phyloP scores from a whole-genome alignment of 2,113 vertebrate species.

The Carassius carassius region DNA sequence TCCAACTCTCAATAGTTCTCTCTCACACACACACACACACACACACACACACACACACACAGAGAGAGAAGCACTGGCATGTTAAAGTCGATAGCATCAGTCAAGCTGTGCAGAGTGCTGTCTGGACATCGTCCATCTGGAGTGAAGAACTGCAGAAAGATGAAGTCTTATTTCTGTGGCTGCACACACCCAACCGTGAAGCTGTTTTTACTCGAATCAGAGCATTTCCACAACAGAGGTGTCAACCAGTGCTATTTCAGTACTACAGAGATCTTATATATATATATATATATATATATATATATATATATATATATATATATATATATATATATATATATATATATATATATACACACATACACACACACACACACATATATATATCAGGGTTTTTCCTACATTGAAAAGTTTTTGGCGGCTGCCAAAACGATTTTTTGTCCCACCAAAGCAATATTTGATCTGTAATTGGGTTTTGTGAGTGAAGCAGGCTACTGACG shows the following conservation, averaged over 20 bases:
- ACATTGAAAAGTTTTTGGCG: too few relatives aligned
- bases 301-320: too few relatives aligned
- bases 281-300: too few relatives aligned
- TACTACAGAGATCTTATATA: not conserved
- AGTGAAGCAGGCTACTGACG: too few relatives aligned
- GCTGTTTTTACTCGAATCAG: not conserved
- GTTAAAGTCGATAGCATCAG: conserved; percentile 58
- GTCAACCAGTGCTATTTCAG: not conserved
- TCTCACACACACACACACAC: not conserved
- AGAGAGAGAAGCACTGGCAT: not conserved
- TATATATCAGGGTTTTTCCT: too few relatives aligned
- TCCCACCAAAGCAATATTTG: too few relatives aligned
- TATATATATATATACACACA: too few relatives aligned
- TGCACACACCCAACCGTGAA: not conserved
- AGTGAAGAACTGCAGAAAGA: conserved; percentile 18
- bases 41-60: not conserved
- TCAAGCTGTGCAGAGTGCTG: conserved; percentile 36
- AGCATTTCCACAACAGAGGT: not conserved
- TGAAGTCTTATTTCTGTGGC: not conserved
- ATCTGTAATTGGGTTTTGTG: too few relatives aligned
- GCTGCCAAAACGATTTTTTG: too few relatives aligned
- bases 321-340: too few relatives aligned
- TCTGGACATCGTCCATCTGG: conserved; percentile 38
- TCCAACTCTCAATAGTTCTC: not conserved
- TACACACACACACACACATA: too few relatives aligned